Conservation (phyloP, 2,888 invertebrate genomes). For the Drosophila basisetae region DNA sequence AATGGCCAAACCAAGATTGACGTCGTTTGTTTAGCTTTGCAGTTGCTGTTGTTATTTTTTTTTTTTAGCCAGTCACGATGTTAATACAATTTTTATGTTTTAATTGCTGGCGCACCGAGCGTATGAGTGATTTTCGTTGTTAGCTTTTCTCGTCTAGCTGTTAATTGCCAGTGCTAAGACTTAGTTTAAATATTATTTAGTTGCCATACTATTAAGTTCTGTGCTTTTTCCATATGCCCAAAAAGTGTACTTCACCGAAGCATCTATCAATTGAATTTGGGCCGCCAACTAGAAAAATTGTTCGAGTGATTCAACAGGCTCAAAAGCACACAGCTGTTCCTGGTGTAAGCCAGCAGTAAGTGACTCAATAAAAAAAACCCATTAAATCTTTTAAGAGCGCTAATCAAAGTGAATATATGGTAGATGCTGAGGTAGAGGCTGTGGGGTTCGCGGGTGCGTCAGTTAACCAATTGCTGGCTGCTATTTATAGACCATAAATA, state of each 20-base stretch:
- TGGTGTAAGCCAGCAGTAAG: slow-evolving; percentile 30
- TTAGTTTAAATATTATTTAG: slow-evolving; percentile 52
- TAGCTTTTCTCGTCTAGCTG: slow-evolving; percentile 68
- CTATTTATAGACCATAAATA: slow-evolving; percentile 61
- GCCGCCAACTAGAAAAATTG: slow-evolving; percentile 9
- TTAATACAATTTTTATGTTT: slow-evolving; percentile 81
- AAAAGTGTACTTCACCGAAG: slow-evolving; percentile 62
- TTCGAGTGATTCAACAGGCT: slow-evolving; percentile 52
- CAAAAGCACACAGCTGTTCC: slow-evolving; percentile 44
- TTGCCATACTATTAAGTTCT: slow-evolving; percentile 37
- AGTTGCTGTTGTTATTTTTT: slow-evolving; percentile 1
- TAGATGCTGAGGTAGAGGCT: slow-evolving; percentile 1
- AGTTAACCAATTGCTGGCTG: slow-evolving; percentile 29
- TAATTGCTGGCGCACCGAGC: slow-evolving; percentile 69
- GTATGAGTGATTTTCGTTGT: slow-evolving; percentile 76
- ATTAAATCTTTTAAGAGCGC: slow-evolving; percentile 55
- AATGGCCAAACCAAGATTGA: slow-evolving; percentile 54
- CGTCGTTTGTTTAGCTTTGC: slow-evolving; percentile 39
- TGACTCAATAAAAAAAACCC: slow-evolving; percentile 66
- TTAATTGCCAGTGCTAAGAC: slow-evolving; percentile 67
- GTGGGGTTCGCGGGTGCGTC: not conserved
- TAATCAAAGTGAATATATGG: slow-evolving; percentile 59
- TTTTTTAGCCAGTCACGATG: slow-evolving; percentile 75
- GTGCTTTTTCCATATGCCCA: slow-evolving; percentile 33
- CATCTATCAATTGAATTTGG: slow-evolving; percentile 1